These are phyloP conservation scores for Edolisoma coerulescens DNA, from an alignment of 2,113 vertebrate species.

Conservation along the genomic window DNA sequence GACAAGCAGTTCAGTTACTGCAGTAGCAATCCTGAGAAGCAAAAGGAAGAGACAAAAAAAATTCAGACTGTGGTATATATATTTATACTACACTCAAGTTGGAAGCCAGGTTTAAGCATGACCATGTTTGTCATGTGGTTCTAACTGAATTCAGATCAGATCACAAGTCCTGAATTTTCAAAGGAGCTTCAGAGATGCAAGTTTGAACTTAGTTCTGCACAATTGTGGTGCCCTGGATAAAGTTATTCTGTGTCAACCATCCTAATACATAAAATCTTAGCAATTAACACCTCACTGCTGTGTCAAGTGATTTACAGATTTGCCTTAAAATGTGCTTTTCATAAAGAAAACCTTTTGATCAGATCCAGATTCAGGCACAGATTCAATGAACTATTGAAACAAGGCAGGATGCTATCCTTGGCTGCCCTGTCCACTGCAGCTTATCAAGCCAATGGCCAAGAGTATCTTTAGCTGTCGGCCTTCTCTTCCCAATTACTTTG, in stretches of 20 bases:
- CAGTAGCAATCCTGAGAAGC: background rate
- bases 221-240: background rate
- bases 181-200: background rate
- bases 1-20: background rate
- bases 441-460: background rate
- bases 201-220: background rate
- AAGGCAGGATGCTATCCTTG: background rate
- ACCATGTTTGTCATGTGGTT: accelerated
- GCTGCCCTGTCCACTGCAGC: background rate
- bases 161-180: background rate
- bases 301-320: background rate
- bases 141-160: background rate
- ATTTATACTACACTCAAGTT: background rate
- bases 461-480: background rate
- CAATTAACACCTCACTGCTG: background rate
- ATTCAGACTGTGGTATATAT: background rate
- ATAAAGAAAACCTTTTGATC: background rate
- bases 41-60: background rate
- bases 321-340: background rate
- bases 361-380: background rate
- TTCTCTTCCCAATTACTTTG: background rate
- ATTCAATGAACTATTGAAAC: background rate
- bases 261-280: background rate
- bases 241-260: background rate
- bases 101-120: background rate